Percentiles rank a stretch among this genome's conserved stretches.
These are phyloP conservation scores for Argya squamiceps DNA, from an alignment of 2,797 vertebrate genomes.

Conservation along the genomic window DNA sequence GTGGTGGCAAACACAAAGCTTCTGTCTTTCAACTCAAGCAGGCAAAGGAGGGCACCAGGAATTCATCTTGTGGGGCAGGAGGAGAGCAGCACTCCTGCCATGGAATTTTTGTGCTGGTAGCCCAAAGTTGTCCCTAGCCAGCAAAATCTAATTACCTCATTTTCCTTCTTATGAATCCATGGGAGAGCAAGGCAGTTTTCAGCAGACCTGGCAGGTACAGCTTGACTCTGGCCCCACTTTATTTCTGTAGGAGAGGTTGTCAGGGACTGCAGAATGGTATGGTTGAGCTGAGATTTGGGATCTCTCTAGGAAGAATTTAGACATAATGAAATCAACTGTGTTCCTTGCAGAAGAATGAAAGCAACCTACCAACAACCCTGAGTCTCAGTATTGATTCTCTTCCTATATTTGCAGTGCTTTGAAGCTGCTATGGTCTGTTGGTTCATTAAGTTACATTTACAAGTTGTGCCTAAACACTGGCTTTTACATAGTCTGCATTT, in stretches of 20 bases:
- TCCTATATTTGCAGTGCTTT: constrained; percentile 16
- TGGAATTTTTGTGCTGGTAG: neutral
- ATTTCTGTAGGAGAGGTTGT: neutral
- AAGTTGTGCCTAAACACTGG: constrained; percentile 21
- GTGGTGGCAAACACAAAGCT: neutral
- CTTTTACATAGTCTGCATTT: constrained; percentile 46
- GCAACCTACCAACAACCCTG: neutral
- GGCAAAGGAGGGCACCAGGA: neutral
- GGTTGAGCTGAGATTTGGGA: neutral
- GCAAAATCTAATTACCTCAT: neutral
- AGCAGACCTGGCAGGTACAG: neutral
- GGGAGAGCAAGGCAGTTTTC: neutral
- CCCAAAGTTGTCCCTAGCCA: neutral
- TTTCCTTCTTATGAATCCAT: neutral
- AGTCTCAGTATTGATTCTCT: constrained; percentile 29
- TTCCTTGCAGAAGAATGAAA: constrained; percentile 1
- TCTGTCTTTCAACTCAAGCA: neutral
- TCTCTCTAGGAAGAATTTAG: neutral
- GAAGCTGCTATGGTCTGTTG: constrained; percentile 28
- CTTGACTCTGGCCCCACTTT: neutral
- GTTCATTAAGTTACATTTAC: constrained; percentile 45
- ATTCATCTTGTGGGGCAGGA: neutral
- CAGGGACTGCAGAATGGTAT: neutral
- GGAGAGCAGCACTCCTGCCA: neutral
- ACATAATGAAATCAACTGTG: neutral